Evolutionary conservation across 2,797 vertebrate genomes (phyloP).

Genomic region (Platalea minor): DNA sequence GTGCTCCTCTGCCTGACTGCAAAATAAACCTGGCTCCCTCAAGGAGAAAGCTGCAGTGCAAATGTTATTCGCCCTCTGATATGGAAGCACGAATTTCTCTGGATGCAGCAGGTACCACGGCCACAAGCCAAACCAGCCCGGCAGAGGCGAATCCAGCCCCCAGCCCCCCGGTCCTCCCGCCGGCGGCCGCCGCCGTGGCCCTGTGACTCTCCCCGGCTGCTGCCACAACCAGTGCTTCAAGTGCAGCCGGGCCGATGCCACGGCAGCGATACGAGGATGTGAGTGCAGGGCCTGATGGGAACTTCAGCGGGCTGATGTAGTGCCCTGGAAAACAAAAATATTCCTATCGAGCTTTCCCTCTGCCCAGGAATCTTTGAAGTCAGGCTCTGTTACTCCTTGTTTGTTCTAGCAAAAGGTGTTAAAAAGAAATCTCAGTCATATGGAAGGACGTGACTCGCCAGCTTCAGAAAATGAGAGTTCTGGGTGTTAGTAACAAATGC

Average conservation of each 20-base stretch:
- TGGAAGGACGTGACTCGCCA: not conserved
- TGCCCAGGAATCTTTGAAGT: not conserved
- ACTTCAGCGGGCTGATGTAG: not conserved
- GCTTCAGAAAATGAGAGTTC: not conserved
- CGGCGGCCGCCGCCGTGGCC: too few species aligned
- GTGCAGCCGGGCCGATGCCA: not conserved
- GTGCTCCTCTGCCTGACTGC: not conserved
- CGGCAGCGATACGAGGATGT: not conserved
- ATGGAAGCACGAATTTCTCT: not conserved
- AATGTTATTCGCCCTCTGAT: not conserved
- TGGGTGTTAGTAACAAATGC: not conserved
- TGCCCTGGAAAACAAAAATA: not conserved
- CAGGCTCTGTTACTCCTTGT: not conserved
- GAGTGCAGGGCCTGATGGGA: too few species aligned
- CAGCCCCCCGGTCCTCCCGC: not conserved
- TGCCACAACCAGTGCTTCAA: accelerated
- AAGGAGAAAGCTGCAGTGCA: not conserved
- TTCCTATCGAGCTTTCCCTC: not conserved
- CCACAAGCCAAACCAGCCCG: not conserved
- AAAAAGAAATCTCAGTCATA: not conserved
- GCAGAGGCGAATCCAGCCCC: not conserved
- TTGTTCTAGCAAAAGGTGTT: not conserved
- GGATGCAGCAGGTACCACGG: not conserved
- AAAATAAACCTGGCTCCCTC: not conserved
- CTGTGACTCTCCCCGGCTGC: accelerated